Percentiles rank a stretch among this genome's conserved stretches.
These are phyloP conservation scores for Brachylomia viminalis DNA, from an alignment of 2,888 invertebrate genomes.

Conservation along the genomic window DNA sequence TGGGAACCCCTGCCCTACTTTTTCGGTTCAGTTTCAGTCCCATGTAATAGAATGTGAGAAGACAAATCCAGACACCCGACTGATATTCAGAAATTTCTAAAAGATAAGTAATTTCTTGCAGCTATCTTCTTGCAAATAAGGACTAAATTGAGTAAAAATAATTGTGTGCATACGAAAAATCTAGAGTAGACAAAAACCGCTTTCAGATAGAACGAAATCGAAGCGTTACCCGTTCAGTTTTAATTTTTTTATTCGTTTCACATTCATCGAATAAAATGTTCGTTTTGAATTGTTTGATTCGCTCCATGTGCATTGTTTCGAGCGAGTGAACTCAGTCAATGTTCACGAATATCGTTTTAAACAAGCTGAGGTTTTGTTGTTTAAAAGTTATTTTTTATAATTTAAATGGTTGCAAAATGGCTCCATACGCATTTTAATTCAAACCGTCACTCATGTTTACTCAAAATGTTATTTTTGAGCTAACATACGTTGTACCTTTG, in stretches of 20 bases:
- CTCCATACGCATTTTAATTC: slow-evolving; percentile 51
- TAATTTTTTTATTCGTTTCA: slow-evolving; percentile 34
- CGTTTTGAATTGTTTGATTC: slow-evolving; percentile 47
- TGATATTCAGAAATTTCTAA: not conserved
- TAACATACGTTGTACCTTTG: slow-evolving; percentile 33
- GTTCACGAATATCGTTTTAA: slow-evolving; percentile 37
- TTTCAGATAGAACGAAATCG: slow-evolving; percentile 18
- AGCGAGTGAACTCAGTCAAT: slow-evolving; percentile 41
- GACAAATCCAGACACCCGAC: not conserved
- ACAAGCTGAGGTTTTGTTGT: slow-evolving; percentile 9
- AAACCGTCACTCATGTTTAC: not conserved
- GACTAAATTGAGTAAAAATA: slow-evolving; percentile 4
- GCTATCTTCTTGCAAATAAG: not conserved
- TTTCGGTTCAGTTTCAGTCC: not conserved
- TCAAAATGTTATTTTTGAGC: not conserved
- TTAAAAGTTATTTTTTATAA: not conserved
- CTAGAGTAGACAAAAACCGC: not conserved
- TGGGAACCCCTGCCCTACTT: not conserved
- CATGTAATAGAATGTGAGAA: not conserved
- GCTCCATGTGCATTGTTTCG: slow-evolving; percentile 40
- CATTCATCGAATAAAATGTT: slow-evolving; percentile 37
- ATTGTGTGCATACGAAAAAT: slow-evolving; percentile 7
- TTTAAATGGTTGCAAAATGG: not conserved
- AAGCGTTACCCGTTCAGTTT: slow-evolving; percentile 12
- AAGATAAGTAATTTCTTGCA: slow-evolving; percentile 17